phyloP scores from a whole-genome alignment of 1,140 invertebrate genomes.

The Limonius californicus region DNA sequence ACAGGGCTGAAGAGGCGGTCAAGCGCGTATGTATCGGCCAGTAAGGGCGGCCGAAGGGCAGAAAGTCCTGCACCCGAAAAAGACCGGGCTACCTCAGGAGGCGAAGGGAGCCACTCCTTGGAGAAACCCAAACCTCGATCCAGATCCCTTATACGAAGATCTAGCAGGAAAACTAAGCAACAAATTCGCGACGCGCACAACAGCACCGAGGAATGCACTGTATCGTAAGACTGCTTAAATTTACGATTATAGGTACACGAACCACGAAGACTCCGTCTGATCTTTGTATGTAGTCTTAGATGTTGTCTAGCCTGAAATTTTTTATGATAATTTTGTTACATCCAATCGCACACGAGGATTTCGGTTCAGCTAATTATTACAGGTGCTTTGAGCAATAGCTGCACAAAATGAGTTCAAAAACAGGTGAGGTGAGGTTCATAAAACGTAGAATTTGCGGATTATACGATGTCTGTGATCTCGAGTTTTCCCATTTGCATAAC shows the following conservation, averaged over 20 bases:
- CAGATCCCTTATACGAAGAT: conserved; percentile 72
- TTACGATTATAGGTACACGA: neutral
- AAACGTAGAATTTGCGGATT: too few relatives aligned
- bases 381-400: too few relatives aligned
- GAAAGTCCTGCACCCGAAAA: conserved; percentile 45
- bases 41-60: conserved; percentile 51
- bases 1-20: conserved; percentile 66
- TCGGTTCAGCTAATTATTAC: too few relatives aligned
- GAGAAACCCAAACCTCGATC: conserved; percentile 59
- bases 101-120: conserved; percentile 40
- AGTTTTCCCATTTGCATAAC: too few relatives aligned
- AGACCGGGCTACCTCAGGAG: conserved; percentile 39
- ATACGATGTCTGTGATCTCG: too few relatives aligned
- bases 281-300: too few relatives aligned
- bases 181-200: conserved; percentile 67
- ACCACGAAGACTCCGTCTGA: too few relatives aligned
- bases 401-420: too few relatives aligned
- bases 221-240: conserved; percentile 55
- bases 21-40: conserved; percentile 66
- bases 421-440: too few relatives aligned
- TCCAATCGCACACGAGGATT: too few relatives aligned
- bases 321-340: too few relatives aligned
- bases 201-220: conserved; percentile 63
- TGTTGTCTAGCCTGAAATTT: too few relatives aligned
- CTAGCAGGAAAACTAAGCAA: conserved; percentile 74